Conservation (phyloP, 2,888 invertebrate species). For the Drosophila anceps region DNA sequence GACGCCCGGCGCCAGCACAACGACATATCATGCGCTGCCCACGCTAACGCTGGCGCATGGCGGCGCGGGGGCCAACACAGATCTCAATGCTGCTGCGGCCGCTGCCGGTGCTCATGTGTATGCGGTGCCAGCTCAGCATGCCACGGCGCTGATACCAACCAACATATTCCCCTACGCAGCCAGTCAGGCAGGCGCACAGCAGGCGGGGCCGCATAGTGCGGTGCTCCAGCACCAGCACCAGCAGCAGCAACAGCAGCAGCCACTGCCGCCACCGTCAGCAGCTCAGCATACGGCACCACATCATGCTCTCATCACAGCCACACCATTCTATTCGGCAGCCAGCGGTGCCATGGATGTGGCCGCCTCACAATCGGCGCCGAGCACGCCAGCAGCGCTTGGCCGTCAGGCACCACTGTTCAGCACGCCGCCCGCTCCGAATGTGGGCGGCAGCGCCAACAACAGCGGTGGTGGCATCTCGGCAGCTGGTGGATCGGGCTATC, state of each 20-base stretch:
- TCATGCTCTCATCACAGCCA: slow-evolving; percentile 83
- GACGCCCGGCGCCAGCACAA: slow-evolving; percentile 72
- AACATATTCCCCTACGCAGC: slow-evolving; percentile 85
- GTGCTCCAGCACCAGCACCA: slow-evolving; percentile 65
- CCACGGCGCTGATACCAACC: slow-evolving; percentile 83
- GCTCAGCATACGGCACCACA: slow-evolving; percentile 73
- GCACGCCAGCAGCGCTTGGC: slow-evolving; percentile 82
- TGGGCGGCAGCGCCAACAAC: slow-evolving; percentile 33
- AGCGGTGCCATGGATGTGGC: slow-evolving; percentile 55
- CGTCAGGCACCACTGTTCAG: slow-evolving; percentile 84
- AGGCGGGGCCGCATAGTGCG: slow-evolving; percentile 58
- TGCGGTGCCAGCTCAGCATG: slow-evolving; percentile 84
- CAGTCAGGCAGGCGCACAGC: slow-evolving; percentile 69
- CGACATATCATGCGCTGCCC: slow-evolving; percentile 83
- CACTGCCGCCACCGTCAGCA: slow-evolving; percentile 53
- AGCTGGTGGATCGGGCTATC: slow-evolving; percentile 58
- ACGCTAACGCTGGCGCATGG: slow-evolving; percentile 79
- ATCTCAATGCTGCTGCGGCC: slow-evolving; percentile 76
- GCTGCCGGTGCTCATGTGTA: slow-evolving; percentile 82
- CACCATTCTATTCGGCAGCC: slow-evolving; percentile 80
- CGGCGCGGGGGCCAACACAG: slow-evolving; percentile 69
- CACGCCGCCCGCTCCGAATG: slow-evolving; percentile 83
- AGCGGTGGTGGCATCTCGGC: slow-evolving; percentile 2
- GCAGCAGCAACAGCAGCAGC: slow-evolving; percentile 61
- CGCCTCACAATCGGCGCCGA: slow-evolving; percentile 84